Evolutionary conservation across 2,888 invertebrate genomes (phyloP).

Genomic region (Caradrina kadenii): DNA sequence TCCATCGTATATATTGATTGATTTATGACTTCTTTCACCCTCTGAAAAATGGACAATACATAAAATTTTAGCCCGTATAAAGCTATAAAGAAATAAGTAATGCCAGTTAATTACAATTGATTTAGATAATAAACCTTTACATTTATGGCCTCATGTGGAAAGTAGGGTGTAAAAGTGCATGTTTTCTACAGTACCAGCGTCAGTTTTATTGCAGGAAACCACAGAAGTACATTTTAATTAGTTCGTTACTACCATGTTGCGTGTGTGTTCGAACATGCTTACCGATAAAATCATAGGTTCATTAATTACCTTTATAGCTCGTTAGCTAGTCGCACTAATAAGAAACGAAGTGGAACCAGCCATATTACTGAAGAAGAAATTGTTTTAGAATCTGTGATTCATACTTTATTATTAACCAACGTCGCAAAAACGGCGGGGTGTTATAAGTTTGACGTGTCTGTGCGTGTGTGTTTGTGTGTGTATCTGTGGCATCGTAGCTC

Average conservation of each 20-base stretch:
- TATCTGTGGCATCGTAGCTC: too few relatives aligned
- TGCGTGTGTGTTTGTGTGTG: too few relatives aligned
- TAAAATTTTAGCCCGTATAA: too few relatives aligned
- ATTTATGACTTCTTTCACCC: too few relatives aligned
- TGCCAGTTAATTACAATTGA: neutral
- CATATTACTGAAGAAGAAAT: neutral
- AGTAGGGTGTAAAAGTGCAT: conserved; percentile 25
- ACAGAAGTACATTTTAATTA: conserved; percentile 57
- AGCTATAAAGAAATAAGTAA: neutral
- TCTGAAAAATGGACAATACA: too few relatives aligned
- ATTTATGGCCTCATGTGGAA: neutral
- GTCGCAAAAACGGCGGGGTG: too few relatives aligned
- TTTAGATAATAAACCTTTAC: conserved; percentile 3
- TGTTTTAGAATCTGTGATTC: neutral
- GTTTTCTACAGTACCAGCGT: conserved; percentile 14
- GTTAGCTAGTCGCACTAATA: conserved; percentile 40
- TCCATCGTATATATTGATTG: too few relatives aligned
- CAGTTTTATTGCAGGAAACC: conserved; percentile 49
- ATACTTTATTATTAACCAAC: too few relatives aligned
- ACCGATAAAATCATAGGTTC: conserved; percentile 53
- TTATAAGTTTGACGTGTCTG: too few relatives aligned
- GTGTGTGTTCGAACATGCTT: conserved; percentile 54
- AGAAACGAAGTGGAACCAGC: conserved; percentile 17
- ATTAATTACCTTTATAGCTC: conserved; percentile 51
- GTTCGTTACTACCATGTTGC: conserved; percentile 54